phyloP scores from a whole-genome alignment of 2,113 vertebrate species.

The Marmota monax region DNA sequence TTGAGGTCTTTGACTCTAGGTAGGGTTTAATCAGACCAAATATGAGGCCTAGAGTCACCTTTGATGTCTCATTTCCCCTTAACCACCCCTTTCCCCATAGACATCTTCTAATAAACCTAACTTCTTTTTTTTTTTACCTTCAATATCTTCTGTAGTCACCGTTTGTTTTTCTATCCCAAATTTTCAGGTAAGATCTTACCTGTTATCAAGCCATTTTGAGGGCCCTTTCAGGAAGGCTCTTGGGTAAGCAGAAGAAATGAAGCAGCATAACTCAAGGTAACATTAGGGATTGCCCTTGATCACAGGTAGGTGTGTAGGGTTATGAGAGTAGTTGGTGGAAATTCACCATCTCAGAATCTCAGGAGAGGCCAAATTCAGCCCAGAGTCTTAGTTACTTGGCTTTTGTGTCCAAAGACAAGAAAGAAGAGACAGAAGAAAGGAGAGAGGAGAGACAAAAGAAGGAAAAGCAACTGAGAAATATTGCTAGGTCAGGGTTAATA shows the following conservation, averaged over 20 bases:
- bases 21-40: background rate
- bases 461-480: background rate
- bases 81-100: background rate
- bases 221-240: background rate
- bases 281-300: background rate
- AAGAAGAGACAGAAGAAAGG: background rate
- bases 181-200: background rate
- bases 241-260: background rate
- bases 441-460: background rate
- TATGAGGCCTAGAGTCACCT: background rate
- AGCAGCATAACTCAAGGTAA: background rate
- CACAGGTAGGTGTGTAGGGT: background rate
- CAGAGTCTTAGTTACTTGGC: background rate
- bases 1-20: constrained; percentile 44
- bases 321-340: background rate
- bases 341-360: background rate
- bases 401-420: background rate
- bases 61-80: constrained; percentile 22
- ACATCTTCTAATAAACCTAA: background rate
- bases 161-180: background rate
- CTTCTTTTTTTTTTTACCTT: background rate
- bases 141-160: background rate
- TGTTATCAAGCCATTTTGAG: background rate
- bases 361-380: background rate
- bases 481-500: background rate